Evolutionary conservation across 2,797 vertebrate species (phyloP), one percentile per base, ranked within the genome.

Genomic region (Poliocrania exsul): DNA sequence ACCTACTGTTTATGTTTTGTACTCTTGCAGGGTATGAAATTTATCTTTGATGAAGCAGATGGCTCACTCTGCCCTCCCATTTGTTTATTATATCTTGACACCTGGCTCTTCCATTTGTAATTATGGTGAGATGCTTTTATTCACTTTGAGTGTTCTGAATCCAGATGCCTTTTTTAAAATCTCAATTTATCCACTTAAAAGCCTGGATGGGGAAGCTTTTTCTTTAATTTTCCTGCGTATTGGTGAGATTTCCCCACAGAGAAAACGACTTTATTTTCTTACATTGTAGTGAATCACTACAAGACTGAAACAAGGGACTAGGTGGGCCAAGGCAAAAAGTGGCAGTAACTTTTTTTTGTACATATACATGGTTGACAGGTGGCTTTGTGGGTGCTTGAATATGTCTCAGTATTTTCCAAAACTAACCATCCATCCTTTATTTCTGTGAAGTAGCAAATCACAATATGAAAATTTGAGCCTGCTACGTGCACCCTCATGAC

Each of bases 31-130:
- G 25, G 31, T 86, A 89, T 69, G 57, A 90, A 54, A 6, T 54
- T 61, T 86, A 82, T 78, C 85, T 96, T 95, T 94, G 87, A 92
- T 91, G 91, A 83, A 88, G 72, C 91, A 96, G 91, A 91, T 92
- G 94, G 90, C 82, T 93, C 65, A 54, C 60, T 78, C 72, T 57
- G 40, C 92, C 58, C 69, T 91, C 88, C 72, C 61, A 17, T 86
- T 86, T 88, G 75, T 91, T 93, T 94, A 74, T 86, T 74, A 14
- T 75, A 91, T 86, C 91, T 94, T 93, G 82, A 90, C 87, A 93
- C 90, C 50, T 83, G 61, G 38, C 81, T 93, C 66, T 95, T 94
- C 83, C 25, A 71, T 91, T 93, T 53, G 42, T 88, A 65, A 82
- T 90, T 91, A 88, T 61, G 35, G 53, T 67, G 67, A 89, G 74